Conservation (phyloP, 92 coral and sea anemone genomes). For the Blastomussa wellsi region DNA sequence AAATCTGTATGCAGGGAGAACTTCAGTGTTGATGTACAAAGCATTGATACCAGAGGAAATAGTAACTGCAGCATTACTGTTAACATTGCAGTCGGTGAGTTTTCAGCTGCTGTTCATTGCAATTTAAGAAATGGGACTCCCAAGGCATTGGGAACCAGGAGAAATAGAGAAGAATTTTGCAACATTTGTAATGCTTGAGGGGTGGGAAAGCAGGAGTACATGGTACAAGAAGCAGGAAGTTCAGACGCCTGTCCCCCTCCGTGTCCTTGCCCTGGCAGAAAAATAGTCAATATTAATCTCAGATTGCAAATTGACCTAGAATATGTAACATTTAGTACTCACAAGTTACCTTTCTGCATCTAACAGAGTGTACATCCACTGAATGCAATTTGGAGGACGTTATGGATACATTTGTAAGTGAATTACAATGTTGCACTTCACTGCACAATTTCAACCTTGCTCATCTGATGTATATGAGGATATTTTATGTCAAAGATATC, state of each 20-base stretch:
- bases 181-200: too few species aligned
- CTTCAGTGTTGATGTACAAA: constrained; percentile 10
- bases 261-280: too few species aligned
- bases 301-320: background rate
- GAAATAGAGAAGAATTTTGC: too few species aligned
- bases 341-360: background rate
- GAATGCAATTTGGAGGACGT: constrained; percentile 35
- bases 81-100: constrained; percentile 54
- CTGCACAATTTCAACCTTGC: constrained; percentile 16
- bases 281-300: too few species aligned
- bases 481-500: constrained; percentile 58
- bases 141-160: too few species aligned
- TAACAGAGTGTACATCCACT: constrained; percentile 3
- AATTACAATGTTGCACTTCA: constrained; percentile 36
- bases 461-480: constrained; percentile 54
- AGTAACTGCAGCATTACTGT: constrained; percentile 19
- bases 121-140: too few species aligned
- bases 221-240: too few species aligned
- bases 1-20: background rate
- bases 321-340: background rate
- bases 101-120: background rate
- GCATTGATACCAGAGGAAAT: constrained; percentile 21
- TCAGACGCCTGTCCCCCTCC: too few species aligned
- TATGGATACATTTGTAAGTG: constrained; percentile 27
- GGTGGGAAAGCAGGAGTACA: too few species aligned